Percentiles rank a stretch among this genome's conserved stretches.
phyloP scores from a whole-genome alignment of 2,797 vertebrate genomes.

The Manis pentadactyla region DNA sequence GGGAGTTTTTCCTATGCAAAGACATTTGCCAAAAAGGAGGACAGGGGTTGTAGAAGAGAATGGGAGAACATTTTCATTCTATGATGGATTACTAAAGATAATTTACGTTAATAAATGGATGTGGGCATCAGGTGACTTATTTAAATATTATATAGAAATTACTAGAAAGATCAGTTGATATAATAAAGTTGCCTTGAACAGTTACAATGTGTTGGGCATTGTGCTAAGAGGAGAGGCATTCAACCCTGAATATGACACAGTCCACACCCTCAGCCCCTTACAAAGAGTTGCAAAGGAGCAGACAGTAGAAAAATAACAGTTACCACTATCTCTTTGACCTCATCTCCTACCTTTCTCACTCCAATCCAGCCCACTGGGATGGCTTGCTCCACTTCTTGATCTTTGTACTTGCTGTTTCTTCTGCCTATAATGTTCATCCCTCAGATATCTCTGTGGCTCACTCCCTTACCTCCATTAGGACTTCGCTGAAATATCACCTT shows the following conservation, averaged over 20 bases:
- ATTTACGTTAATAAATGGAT: constrained; percentile 1
- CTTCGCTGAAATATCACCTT: neutral
- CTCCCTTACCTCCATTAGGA: neutral
- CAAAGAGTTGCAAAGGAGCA: neutral
- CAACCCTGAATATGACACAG: neutral
- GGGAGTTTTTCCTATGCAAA: neutral
- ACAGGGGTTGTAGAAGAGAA: neutral
- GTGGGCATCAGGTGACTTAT: neutral
- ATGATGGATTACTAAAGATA: neutral
- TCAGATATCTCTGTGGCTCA: neutral
- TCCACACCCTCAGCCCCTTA: neutral
- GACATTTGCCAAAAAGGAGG: neutral
- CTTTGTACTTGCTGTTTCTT: neutral
- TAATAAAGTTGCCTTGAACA: neutral
- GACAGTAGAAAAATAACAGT: neutral
- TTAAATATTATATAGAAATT: neutral
- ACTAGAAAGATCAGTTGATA: neutral
- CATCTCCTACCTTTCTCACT: neutral
- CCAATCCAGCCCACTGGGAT: neutral
- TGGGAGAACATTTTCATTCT: neutral
- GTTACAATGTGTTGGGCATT: neutral
- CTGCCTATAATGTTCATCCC: neutral
- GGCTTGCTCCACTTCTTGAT: neutral
- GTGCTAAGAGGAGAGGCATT: neutral
- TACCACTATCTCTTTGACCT: neutral